phyloP scores from a whole-genome alignment of 2,888 invertebrate genomes.

The Colostygia pectinataria region DNA sequence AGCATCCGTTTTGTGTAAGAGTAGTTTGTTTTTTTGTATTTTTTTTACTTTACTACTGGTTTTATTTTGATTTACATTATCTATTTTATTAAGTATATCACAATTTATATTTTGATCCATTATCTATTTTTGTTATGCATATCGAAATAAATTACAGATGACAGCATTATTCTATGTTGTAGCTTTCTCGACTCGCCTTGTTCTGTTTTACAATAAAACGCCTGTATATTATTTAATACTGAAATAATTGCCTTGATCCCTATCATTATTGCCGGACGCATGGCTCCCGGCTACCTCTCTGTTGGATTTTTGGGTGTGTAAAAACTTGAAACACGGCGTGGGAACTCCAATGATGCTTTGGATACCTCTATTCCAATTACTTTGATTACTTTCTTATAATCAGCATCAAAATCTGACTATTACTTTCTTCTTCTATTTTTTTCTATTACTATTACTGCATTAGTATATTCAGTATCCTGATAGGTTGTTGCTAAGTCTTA shows the following conservation, averaged over 20 bases:
- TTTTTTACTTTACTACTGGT: no score
- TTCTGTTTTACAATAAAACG: constrained; percentile 21
- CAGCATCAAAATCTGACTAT: neutral
- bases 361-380: constrained; percentile 55
- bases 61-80: no score
- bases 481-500: no score
- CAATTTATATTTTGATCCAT: no score
- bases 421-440: no score
- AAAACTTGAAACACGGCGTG: constrained; percentile 42
- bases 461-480: no score
- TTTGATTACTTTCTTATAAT: constrained; percentile 33
- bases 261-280: constrained; percentile 71
- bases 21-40: no score
- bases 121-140: no score
- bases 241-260: constrained; percentile 71
- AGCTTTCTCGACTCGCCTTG: constrained; percentile 54
- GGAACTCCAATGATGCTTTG: constrained; percentile 44
- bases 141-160: constrained; percentile 46
- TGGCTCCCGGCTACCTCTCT: constrained; percentile 64
- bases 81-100: no score
- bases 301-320: constrained; percentile 51
- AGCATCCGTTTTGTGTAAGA: no score
- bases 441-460: no score
- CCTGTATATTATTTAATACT: constrained; percentile 56
- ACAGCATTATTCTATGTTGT: constrained; percentile 53